Conservation (phyloP, 2,113 vertebrate species). For the Nesogale talazaci region DNA sequence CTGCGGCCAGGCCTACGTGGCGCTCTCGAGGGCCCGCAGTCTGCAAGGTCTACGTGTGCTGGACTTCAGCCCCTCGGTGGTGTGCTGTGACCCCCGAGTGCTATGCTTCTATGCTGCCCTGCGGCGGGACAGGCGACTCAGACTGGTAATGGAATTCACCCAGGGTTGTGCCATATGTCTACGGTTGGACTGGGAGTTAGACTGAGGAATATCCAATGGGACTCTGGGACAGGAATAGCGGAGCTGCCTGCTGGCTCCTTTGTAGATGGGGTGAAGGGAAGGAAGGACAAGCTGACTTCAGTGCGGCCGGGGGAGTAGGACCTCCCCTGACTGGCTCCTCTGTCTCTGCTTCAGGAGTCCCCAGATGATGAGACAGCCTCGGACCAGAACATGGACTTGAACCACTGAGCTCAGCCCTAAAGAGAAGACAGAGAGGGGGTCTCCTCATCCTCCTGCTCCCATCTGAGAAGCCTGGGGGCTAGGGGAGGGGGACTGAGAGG, state of each 20-base stretch:
- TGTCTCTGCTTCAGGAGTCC: slow-evolving; percentile 58
- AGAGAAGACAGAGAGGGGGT: slow-evolving; percentile 5
- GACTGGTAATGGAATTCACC: slow-evolving; percentile 85
- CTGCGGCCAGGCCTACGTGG: slow-evolving; percentile 96
- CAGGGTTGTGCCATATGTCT: too few species aligned
- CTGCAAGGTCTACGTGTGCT: slow-evolving; percentile 94
- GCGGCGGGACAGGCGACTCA: slow-evolving; percentile 83
- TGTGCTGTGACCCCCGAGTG: slow-evolving; percentile 92
- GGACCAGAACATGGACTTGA: slow-evolving; percentile 71
- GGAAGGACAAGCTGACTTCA: background rate
- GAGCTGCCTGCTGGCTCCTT: background rate
- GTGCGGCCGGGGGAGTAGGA: background rate
- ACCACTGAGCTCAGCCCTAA: slow-evolving; percentile 32
- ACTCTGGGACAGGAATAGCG: background rate
- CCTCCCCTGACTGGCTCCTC: background rate
- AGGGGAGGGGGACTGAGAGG: background rate
- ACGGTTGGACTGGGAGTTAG: background rate
- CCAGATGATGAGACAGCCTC: slow-evolving; percentile 38
- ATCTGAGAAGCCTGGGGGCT: background rate
- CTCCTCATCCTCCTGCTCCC: background rate
- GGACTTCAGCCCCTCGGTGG: slow-evolving; percentile 94
- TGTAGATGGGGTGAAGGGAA: background rate
- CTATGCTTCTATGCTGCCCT: slow-evolving; percentile 92
- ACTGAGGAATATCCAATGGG: background rate
- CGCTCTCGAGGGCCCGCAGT: slow-evolving; percentile 94